Percentiles rank a stretch among this genome's conserved stretches.
phyloP scores from a whole-genome alignment of 2,888 invertebrate species.

The Ochropleura leucogaster region DNA sequence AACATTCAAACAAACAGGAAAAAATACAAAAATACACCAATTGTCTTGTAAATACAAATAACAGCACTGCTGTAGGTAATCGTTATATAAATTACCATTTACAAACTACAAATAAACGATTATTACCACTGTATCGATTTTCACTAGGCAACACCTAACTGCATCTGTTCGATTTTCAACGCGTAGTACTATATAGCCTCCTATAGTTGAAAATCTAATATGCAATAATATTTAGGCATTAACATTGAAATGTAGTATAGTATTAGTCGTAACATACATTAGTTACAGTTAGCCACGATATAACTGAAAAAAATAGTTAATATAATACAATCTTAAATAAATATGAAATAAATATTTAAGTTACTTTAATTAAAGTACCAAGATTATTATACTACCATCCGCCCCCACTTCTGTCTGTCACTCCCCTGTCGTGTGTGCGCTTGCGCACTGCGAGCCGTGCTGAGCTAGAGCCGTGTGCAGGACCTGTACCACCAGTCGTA shows the following conservation, averaged over 20 bases:
- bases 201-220: neutral
- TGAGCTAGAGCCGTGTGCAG: conserved; percentile 81
- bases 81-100: too few relatives aligned
- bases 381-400: neutral
- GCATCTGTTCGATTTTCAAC: neutral
- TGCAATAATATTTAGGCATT: neutral
- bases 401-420: conserved; percentile 32
- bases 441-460: conserved; percentile 44
- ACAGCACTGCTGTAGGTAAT: neutral
- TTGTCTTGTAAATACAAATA: neutral
- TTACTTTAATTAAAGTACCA: neutral
- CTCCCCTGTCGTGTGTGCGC: conserved; percentile 48
- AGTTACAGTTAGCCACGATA: neutral
- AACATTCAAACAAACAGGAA: neutral
- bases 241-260: neutral
- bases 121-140: neutral
- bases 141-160: neutral
- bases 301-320: too few relatives aligned
- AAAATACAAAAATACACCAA: neutral
- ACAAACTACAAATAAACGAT: too few relatives aligned
- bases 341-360: neutral
- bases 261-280: neutral
- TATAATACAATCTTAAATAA: too few relatives aligned
- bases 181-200: too few relatives aligned
- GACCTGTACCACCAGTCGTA: conserved; percentile 98